phyloP scores from a whole-genome alignment of 2,888 invertebrate species.

The Stramonita haemastoma region DNA sequence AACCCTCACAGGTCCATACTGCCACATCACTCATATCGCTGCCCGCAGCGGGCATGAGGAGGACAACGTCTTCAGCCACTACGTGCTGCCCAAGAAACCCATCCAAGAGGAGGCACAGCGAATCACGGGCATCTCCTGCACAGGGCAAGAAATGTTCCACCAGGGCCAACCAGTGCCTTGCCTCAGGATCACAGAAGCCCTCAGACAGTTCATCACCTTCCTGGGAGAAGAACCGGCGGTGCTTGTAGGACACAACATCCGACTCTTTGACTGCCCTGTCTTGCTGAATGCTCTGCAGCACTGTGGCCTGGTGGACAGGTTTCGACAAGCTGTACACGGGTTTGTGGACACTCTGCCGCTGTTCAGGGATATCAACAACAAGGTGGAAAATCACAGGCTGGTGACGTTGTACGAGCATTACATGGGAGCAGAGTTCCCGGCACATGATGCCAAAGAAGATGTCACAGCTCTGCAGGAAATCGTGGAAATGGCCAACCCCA shows the following conservation, averaged over 20 bases:
- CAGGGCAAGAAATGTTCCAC: background rate
- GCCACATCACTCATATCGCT: background rate
- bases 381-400: background rate
- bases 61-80: background rate
- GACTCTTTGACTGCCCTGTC: background rate
- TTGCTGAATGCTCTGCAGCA: background rate
- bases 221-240: background rate
- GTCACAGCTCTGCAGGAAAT: background rate
- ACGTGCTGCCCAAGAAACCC: background rate
- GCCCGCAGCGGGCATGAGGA: background rate
- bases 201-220: background rate
- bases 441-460: background rate
- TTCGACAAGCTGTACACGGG: background rate
- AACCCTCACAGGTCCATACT: background rate
- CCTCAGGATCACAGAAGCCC: background rate
- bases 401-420: background rate
- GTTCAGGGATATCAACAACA: background rate
- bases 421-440: background rate
- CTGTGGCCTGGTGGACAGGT: background rate
- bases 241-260: background rate
- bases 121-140: background rate
- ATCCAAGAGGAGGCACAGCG: background rate
- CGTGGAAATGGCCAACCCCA: background rate
- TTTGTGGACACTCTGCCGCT: conserved; percentile 5
- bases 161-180: background rate